These are phyloP conservation scores for Syngnathus acus DNA, from an alignment of 2,797 vertebrate genomes.

Conservation along the genomic window DNA sequence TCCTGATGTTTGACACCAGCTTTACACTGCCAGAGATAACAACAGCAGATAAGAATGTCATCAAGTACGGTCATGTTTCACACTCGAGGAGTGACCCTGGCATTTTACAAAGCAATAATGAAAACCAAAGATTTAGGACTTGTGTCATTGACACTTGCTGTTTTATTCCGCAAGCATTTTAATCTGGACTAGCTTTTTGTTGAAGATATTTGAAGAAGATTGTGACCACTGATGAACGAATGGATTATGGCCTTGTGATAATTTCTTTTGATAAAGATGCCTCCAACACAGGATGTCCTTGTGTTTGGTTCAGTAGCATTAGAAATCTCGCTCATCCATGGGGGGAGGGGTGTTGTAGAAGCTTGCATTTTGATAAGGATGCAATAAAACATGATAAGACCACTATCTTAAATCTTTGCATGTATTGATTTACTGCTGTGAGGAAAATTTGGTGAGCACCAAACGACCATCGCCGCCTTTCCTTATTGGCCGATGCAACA, in stretches of 20 bases:
- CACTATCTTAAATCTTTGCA: conserved; percentile 59
- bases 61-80: conserved; percentile 6
- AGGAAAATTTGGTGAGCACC: background rate
- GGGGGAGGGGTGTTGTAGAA: conserved; percentile 27
- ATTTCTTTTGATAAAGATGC: conserved; percentile 40
- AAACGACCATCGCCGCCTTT: conserved; percentile 12
- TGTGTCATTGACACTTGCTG: background rate
- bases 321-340: conserved; percentile 47
- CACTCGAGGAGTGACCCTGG: background rate
- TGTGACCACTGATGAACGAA: conserved; percentile 38
- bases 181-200: background rate
- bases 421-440: conserved; percentile 56
- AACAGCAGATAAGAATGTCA: conserved; percentile 16
- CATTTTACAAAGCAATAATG: conserved; percentile 3
- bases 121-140: background rate
- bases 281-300: conserved; percentile 44
- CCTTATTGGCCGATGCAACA: background rate
- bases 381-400: conserved; percentile 61
- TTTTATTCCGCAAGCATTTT: conserved; percentile 3
- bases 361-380: conserved; percentile 63
- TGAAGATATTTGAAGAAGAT: conserved; percentile 20
- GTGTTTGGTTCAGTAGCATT: conserved; percentile 61
- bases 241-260: conserved; percentile 39
- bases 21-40: conserved; percentile 50
- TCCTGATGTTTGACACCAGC: conserved; percentile 38